Conservation (phyloP, 2,113 vertebrate genomes). For the Acinonyx jubatus region DNA sequence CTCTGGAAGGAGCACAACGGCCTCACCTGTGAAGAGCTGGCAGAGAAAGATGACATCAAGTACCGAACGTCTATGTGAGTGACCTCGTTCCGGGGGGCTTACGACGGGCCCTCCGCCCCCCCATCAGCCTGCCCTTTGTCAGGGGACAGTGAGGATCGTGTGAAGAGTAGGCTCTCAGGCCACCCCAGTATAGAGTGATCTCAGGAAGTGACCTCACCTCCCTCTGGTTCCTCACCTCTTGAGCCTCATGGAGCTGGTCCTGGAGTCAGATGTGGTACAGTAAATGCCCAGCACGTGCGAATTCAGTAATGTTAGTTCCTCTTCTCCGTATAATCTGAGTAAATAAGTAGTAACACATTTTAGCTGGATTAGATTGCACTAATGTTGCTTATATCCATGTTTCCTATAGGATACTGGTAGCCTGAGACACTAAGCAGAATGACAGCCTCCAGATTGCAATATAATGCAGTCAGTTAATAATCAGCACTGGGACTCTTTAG, state of each 20-base stretch:
- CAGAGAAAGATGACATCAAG: slow-evolving; percentile 95
- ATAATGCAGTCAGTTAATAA: background rate
- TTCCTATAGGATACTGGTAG: background rate
- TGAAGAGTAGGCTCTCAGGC: background rate
- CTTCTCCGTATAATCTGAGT: background rate
- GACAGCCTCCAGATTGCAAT: background rate
- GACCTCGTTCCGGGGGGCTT: background rate
- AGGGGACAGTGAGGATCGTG: background rate
- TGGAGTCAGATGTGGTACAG: background rate
- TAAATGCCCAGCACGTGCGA: background rate
- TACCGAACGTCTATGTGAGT: slow-evolving; percentile 96
- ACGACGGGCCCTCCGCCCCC: background rate
- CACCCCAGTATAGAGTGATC: background rate
- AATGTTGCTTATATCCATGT: background rate
- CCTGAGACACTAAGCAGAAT: background rate
- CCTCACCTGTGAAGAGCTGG: slow-evolving; percentile 95
- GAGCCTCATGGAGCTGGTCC: background rate
- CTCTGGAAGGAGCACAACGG: slow-evolving; percentile 96
- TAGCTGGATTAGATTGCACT: background rate
- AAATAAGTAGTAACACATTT: background rate
- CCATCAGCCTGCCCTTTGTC: background rate
- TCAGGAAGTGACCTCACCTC: background rate
- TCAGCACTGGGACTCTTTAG: background rate
- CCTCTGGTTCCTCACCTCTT: background rate
- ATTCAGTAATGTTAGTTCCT: background rate